A percentile compares a stretch with the other conserved stretches of the same genome.
Conservation (phyloP, 2,797 vertebrate genomes). For the Graptemys geographica region DNA sequence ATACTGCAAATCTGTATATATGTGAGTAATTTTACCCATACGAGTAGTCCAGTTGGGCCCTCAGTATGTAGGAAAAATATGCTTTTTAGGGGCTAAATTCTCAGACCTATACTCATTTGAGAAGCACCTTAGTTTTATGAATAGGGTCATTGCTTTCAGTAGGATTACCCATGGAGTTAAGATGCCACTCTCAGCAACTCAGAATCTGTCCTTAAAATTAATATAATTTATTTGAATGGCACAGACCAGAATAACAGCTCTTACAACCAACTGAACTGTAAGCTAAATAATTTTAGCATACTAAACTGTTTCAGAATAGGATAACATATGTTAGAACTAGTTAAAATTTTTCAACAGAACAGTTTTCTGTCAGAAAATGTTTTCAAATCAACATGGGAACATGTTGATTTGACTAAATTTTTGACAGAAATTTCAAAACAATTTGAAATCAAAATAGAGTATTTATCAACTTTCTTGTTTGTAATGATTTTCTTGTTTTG, state of each 20-base stretch:
- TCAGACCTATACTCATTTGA: not conserved
- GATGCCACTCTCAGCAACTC: not conserved
- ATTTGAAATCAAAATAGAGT: not conserved
- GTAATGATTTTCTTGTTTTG: not conserved
- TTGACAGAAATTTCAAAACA: not conserved
- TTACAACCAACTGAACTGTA: not conserved
- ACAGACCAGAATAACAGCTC: not conserved
- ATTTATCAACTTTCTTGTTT: not conserved
- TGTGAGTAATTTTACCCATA: not conserved
- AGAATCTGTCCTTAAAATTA: not conserved
- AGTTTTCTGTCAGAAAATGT: not conserved
- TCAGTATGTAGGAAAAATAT: not conserved
- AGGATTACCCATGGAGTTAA: not conserved
- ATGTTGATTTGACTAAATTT: not conserved
- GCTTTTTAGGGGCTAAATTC: not conserved
- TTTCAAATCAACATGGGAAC: not conserved
- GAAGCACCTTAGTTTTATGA: not conserved
- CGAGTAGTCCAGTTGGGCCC: not conserved
- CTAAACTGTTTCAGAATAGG: not conserved
- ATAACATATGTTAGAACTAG: not conserved
- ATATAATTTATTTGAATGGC: conserved; percentile 9
- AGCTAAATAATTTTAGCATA: conserved; percentile 29
- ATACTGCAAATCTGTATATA: conserved; percentile 18
- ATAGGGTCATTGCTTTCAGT: not conserved
- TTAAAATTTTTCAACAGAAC: not conserved